These are phyloP conservation scores for Eupithecia dodoneata DNA, from an alignment of 2,888 invertebrate genomes.

Conservation along the genomic window DNA sequence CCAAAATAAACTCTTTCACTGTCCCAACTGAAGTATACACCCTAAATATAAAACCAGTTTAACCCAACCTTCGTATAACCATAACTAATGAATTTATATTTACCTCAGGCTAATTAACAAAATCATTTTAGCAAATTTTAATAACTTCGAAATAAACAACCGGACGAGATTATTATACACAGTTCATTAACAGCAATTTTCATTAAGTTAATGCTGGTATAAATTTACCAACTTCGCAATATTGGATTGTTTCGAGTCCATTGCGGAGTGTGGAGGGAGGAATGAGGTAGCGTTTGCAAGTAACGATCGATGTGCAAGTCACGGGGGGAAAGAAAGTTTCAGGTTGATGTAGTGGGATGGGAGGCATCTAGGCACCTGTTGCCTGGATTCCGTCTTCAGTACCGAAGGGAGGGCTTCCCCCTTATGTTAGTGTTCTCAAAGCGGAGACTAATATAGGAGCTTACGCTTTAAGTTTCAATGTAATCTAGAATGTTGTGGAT, in stretches of 20 bases:
- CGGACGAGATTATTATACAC: constrained; percentile 46
- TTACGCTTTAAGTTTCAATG: constrained; percentile 45
- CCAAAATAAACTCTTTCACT: background rate
- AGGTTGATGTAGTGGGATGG: constrained; percentile 35
- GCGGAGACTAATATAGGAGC: constrained; percentile 55
- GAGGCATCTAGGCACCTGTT: constrained; percentile 61
- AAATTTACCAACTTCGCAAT: constrained; percentile 9
- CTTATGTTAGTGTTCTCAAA: constrained; percentile 42
- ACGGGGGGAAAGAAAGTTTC: constrained; percentile 18
- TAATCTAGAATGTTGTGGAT: background rate
- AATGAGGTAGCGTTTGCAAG: constrained; percentile 5
- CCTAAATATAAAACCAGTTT: constrained; percentile 2
- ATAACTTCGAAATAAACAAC: constrained; percentile 29
- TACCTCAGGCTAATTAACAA: constrained; percentile 10
- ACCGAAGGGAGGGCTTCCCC: background rate
- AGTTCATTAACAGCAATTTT: constrained; percentile 47
- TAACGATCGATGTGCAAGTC: constrained; percentile 28
- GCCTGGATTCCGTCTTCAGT: constrained; percentile 45
- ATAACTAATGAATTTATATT: background rate
- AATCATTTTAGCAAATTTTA: constrained; percentile 26
- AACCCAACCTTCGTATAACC: constrained; percentile 4
- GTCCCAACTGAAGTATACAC: background rate
- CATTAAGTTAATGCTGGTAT: constrained; percentile 40
- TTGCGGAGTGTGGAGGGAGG: constrained; percentile 20
- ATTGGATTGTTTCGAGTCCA: constrained; percentile 21